Conservation (phyloP, 1,140 invertebrate species). For the Pogonognathellus flavescens region DNA sequence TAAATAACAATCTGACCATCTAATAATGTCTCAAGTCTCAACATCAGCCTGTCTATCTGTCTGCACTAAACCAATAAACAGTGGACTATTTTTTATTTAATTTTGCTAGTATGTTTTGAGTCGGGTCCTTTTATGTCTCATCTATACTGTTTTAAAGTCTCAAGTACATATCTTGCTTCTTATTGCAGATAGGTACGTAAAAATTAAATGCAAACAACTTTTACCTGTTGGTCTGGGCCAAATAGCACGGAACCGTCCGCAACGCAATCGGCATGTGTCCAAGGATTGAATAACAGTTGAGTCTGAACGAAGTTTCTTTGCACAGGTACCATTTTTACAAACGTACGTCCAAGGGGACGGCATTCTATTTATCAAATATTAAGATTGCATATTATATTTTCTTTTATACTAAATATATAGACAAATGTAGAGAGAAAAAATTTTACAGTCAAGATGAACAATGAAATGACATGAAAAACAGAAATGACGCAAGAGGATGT, state of each 20-base stretch:
- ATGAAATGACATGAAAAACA: too few species aligned
- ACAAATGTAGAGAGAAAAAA: too few species aligned
- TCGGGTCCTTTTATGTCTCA: background rate
- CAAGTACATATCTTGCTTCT: background rate
- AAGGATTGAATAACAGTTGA: slow-evolving; percentile 67
- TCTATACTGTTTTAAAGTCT: background rate
- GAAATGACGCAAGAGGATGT: too few species aligned
- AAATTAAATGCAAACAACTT: slow-evolving; percentile 9
- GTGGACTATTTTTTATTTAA: too few species aligned
- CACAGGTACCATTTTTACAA: slow-evolving; percentile 67
- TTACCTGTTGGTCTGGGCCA: slow-evolving; percentile 67
- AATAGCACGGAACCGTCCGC: slow-evolving; percentile 67
- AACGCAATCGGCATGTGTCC: slow-evolving; percentile 66
- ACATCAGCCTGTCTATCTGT: background rate
- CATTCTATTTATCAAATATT: slow-evolving; percentile 62
- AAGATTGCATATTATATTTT: background rate
- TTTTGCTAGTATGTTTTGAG: background rate
- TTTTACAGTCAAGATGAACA: too few species aligned
- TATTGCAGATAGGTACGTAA: background rate
- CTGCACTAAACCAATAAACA: background rate
- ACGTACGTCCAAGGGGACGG: slow-evolving; percentile 67
- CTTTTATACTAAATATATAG: too few species aligned
- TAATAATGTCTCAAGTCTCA: background rate
- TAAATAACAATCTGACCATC: too few species aligned
- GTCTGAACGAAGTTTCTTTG: slow-evolving; percentile 66